Evolutionary conservation across 2,888 invertebrate species (phyloP), one percentile per base, ranked within the genome.

Genomic region (Atrina japonica): DNA sequence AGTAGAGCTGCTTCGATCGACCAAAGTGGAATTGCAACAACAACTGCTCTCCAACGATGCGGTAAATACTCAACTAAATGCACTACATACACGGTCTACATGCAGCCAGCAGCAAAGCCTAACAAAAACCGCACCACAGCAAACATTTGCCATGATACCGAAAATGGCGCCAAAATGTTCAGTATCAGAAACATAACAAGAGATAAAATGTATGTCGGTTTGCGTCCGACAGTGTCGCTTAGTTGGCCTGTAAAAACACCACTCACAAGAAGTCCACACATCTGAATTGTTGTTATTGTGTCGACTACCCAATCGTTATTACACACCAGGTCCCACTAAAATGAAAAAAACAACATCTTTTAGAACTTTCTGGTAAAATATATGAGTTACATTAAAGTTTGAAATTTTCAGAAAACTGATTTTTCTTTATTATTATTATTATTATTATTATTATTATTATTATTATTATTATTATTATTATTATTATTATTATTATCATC

Each of bases 141-240:
- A 55, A 83, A 84, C 80, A 84, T 82, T 56, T 77, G 68, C 84
- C 84, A 84, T 40, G 70, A 69, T 7, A 71, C 66, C 3, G 83
- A 79, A 56, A 84, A 83, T 7, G 43, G 25, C 3, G 70, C 59
- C 0, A 64, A 16, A 5, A 59, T 14, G 45, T 70, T 70, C 0
- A 45, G 30, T 16, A 67, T n/a, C 0, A 29, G 1, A 27, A 67
- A 29, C 5, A 60, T 18, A 9, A 52, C 6, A 9, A 67, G 3
- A 29, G 67, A 40, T n/a, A 52, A 23, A 23, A 43, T 41, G 23
- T 41, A 52, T 9, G 67, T 67, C 1, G 60, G 60, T 58, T 67
- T 67, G 9, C 67, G 47, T 45, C 67, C 67, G 30, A 60, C 43
- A 3, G 16, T 23, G 25, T 70, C 63, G 27, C 47, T 58, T 11